Conservation (phyloP, 2,113 vertebrate species). For the Phaethon lepturus region DNA sequence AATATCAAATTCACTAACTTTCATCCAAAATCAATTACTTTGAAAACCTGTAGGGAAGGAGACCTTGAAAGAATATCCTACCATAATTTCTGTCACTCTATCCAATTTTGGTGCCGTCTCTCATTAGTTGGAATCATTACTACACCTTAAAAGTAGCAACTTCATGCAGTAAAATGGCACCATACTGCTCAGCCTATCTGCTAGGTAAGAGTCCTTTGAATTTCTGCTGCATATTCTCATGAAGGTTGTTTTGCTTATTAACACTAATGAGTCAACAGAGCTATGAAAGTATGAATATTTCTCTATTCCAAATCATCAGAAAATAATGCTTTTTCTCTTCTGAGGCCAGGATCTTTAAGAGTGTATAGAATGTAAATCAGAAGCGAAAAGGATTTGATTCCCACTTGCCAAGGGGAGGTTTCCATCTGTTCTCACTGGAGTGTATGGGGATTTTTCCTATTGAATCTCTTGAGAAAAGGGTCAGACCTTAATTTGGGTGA, state of each 20-base stretch:
- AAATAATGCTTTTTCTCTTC: conserved; percentile 14
- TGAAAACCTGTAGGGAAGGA: conserved; percentile 16
- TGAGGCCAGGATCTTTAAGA: conserved; percentile 18
- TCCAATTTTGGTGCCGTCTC: background rate
- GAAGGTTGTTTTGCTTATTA: conserved; percentile 23
- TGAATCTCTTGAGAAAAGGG: background rate
- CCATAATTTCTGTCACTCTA: conserved; percentile 1
- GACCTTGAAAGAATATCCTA: background rate
- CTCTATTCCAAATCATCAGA: background rate
- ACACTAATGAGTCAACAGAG: background rate
- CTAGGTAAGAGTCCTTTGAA: background rate
- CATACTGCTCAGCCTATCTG: background rate
- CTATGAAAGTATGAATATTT: background rate
- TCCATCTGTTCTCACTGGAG: background rate
- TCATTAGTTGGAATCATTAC: background rate
- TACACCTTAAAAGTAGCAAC: background rate
- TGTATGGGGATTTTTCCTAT: background rate
- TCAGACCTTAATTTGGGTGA: background rate
- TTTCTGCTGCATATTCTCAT: background rate
- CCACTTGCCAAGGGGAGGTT: conserved; percentile 3
- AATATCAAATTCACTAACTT: conserved; percentile 11
- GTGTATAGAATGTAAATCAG: conserved; percentile 5
- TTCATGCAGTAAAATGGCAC: background rate
- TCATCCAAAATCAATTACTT: conserved; percentile 28
- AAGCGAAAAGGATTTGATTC: background rate